These are phyloP conservation scores for Sylvia atricapilla DNA, from an alignment of 2,113 vertebrate genomes.

Conservation along the genomic window DNA sequence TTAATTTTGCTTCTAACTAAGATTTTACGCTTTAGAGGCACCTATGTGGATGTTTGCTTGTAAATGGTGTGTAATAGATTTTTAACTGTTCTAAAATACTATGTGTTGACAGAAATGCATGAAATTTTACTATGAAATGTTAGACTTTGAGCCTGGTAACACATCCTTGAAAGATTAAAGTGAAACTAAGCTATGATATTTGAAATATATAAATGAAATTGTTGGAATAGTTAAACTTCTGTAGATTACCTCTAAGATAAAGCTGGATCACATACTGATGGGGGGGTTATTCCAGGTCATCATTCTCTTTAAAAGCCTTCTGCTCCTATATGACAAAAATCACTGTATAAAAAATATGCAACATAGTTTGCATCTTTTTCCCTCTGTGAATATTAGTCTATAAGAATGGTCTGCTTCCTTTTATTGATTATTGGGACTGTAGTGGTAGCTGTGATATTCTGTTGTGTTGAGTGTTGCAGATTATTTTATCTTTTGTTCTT, in stretches of 20 bases:
- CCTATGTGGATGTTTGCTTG: not conserved
- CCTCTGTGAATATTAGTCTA: not conserved
- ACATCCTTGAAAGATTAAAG: not conserved
- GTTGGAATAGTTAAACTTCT: not conserved
- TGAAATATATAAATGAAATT: not conserved
- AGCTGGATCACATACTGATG: not conserved
- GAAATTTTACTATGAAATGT: not conserved
- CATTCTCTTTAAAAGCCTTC: not conserved
- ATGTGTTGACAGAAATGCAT: not conserved
- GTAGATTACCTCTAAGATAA: not conserved
- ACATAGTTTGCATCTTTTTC: not conserved
- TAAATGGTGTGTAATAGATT: not conserved
- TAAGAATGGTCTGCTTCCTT: not conserved
- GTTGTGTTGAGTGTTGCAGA: not conserved
- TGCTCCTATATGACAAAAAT: not conserved
- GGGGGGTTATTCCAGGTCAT: not conserved
- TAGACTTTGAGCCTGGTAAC: not conserved
- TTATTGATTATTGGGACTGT: not conserved
- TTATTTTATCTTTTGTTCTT: constrained; percentile 39
- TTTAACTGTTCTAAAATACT: not conserved
- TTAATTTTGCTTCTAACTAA: not conserved
- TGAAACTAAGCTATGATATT: not conserved
- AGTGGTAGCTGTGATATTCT: not conserved
- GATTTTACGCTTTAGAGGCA: not conserved
- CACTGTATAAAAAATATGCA: not conserved